Evolutionary conservation across 1,140 invertebrate genomes (phyloP), one percentile per base, ranked within the genome.

Genomic region (Dreissena rostriformis): DNA sequence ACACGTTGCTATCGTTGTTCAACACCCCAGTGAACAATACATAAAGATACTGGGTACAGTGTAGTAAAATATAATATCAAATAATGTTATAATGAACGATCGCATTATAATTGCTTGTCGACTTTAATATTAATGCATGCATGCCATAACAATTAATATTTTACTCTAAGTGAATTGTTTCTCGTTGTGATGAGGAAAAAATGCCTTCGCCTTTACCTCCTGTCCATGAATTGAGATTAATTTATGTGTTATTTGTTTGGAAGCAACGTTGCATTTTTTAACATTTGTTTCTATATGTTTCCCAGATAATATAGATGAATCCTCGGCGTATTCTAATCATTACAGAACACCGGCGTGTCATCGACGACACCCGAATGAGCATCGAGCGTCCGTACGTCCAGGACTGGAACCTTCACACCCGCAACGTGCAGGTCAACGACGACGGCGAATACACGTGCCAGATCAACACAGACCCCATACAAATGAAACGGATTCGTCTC

Each of bases 281-380:
- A 63, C 26, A 7, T 14, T 28, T 17, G 63, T 82, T 15, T 77
- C 12, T n/a, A n/a, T n/a, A n/a, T 17, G 63, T 28, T 53, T 74
- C 57, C 0, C 82, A 93, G 92, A 86, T 93, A 10, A 85, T 91
- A 24, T 93, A 91, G 92, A 86, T 91, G 65, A 92, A 89, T 84
- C 89, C 91, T 2, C 79, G 81, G n/a, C 66, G 80, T 14, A 89
- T 87, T 12, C 75, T 90, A 8, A 87, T 93, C 74, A 91, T 91
- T 22, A 77, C 88, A 14, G 88, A 90, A 29, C 88, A 91, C 29
- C 72, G 86, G 12, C 74, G 89, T 49, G 73, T 90, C n/a, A 87
- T 91, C 57, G 89, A 91, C 61, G 89, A 90, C 71, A 78, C 75
- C 7, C 76, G 90, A 11, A 88, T 91, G 81, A 86, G 82, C 51